Conservation (phyloP, 2,797 vertebrate genomes). For the Enteromius paludinosus region DNA sequence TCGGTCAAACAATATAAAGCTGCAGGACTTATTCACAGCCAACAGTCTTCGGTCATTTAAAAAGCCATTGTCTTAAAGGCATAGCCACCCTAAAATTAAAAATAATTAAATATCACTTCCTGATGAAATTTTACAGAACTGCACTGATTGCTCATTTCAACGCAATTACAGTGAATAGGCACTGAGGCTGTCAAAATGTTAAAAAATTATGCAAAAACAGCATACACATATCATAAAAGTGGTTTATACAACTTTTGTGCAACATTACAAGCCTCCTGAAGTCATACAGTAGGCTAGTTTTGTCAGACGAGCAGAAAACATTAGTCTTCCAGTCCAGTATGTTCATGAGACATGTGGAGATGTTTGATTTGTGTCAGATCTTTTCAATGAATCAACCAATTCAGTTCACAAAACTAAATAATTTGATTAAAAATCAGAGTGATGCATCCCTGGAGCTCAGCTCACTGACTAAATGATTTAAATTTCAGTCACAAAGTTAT, state of each 20-base stretch:
- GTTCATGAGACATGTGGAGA: neutral
- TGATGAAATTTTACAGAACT: neutral
- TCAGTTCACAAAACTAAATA: neutral
- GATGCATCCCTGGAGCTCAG: neutral
- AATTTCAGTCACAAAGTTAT: neutral
- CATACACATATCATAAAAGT: neutral
- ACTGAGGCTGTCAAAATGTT: neutral
- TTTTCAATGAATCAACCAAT: neutral
- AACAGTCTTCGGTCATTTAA: neutral
- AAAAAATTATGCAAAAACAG: neutral
- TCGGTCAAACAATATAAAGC: conserved; percentile 6
- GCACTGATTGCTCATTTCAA: neutral
- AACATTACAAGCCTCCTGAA: neutral
- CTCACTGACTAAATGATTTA: neutral
- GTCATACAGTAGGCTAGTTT: conserved; percentile 3
- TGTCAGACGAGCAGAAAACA: neutral
- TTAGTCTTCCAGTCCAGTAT: neutral
- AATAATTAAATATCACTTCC: neutral
- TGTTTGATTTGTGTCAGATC: conserved; percentile 3
- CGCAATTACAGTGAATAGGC: neutral
- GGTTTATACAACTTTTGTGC: neutral
- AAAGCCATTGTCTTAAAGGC: neutral
- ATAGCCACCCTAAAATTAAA: neutral
- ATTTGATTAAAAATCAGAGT: neutral
- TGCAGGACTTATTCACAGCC: neutral